A percentile compares a stretch with the other conserved stretches of the same genome.
These are phyloP conservation scores for Rutpela maculata DNA, from an alignment of 2,888 invertebrate species.

Conservation along the genomic window DNA sequence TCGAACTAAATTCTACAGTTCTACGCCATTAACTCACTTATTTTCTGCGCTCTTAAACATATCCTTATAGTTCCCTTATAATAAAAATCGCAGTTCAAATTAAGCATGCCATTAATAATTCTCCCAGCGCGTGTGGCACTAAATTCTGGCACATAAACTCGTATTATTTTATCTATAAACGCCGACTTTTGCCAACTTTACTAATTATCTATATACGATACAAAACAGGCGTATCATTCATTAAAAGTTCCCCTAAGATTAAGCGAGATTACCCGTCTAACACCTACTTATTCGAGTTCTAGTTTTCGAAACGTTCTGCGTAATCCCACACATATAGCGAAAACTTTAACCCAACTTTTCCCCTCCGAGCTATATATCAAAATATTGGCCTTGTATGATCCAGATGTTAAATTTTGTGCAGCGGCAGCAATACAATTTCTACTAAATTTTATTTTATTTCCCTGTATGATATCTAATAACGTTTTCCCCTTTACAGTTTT, in stretches of 20 bases:
- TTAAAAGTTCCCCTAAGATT: constrained; percentile 39
- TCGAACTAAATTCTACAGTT: too few relatives aligned
- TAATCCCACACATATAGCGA: constrained; percentile 35
- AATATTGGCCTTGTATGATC: constrained; percentile 40
- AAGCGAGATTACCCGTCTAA: constrained; percentile 29
- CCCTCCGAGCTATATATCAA: constrained; percentile 39
- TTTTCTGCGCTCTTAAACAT: too few relatives aligned
- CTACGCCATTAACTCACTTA: too few relatives aligned
- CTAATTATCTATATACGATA: constrained; percentile 37
- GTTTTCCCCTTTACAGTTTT: constrained; percentile 41
- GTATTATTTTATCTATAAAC: constrained; percentile 36
- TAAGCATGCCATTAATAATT: constrained; percentile 2
- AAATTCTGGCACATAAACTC: constrained; percentile 28
- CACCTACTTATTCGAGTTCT: constrained; percentile 40
- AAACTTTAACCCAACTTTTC: constrained; percentile 31
- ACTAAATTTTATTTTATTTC: constrained; percentile 43
- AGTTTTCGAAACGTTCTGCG: constrained; percentile 26
- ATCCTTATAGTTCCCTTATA: not conserved
- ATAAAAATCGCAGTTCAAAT: not conserved
- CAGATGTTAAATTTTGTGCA: constrained; percentile 40
- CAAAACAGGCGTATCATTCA: constrained; percentile 36
- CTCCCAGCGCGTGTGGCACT: not conserved
- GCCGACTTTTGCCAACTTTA: constrained; percentile 33
- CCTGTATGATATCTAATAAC: constrained; percentile 43
- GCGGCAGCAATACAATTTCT: constrained; percentile 43